Evolutionary conservation across 37 sponge, comb jelly and placozoan genomes (phyloP).

Genomic region (Eunapius fragilis): DNA sequence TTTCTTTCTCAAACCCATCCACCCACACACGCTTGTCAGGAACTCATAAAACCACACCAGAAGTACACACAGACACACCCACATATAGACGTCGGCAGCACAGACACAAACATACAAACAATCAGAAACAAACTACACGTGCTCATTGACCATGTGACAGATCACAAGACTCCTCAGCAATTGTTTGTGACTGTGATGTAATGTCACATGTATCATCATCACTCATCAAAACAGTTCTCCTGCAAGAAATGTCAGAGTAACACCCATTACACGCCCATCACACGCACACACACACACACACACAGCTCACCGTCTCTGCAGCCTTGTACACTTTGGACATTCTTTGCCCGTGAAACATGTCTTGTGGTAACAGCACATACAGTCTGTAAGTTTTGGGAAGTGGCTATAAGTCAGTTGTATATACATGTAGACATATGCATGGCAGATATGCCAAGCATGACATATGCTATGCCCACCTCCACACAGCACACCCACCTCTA

Average conservation of each 20-base stretch:
- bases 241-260: neutral
- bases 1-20: no score
- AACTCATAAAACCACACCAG: neutral
- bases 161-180: neutral
- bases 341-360: slow-evolving; percentile 14
- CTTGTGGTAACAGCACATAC: slow-evolving; percentile 62
- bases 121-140: neutral
- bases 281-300: neutral
- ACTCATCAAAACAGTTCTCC: neutral
- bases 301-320: slow-evolving; percentile 40
- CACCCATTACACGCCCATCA: neutral
- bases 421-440: no score
- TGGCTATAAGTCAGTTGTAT: neutral
- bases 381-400: slow-evolving; percentile 18
- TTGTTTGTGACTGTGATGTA: neutral
- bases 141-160: neutral
- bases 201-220: neutral
- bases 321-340: slow-evolving; percentile 52
- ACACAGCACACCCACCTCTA: no score
- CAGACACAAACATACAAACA: neutral
- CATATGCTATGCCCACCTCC: no score
- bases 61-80: neutral
- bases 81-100: neutral
- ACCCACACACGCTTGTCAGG: neutral
- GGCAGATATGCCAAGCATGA: no score